phyloP scores from a whole-genome alignment of 2,888 invertebrate genomes.

The Metellina segmentata region DNA sequence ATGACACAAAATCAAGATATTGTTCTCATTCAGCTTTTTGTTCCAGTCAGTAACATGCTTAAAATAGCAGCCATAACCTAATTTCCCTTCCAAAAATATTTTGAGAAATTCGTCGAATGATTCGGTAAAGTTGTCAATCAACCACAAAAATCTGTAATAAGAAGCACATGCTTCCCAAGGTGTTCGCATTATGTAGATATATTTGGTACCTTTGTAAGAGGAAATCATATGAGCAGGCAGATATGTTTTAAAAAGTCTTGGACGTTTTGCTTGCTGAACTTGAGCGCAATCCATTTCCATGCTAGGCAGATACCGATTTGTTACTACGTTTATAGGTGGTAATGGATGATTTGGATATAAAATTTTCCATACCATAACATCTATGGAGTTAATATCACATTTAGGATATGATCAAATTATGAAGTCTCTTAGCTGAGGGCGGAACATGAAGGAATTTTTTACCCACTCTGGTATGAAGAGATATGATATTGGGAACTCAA shows the following conservation, averaged over 20 bases:
- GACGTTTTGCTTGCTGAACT: neutral
- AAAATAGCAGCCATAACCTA: conserved; percentile 45
- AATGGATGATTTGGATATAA: conserved; percentile 5
- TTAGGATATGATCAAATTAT: conserved; percentile 58
- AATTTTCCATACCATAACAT: conserved; percentile 53
- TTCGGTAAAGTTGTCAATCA: neutral
- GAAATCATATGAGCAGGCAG: conserved; percentile 38
- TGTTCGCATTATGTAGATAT: conserved; percentile 52
- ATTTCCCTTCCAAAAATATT: conserved; percentile 24
- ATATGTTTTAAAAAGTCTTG: conserved; percentile 57
- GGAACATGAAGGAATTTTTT: neutral
- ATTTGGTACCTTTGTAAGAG: conserved; percentile 46
- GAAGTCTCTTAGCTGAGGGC: conserved; percentile 29
- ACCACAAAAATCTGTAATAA: conserved; percentile 27
- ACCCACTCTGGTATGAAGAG: conserved; percentile 21
- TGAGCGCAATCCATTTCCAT: conserved; percentile 39
- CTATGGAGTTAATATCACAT: conserved; percentile 45
- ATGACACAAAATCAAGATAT: conserved; percentile 36
- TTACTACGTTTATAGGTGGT: neutral
- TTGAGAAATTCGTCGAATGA: conserved; percentile 48
- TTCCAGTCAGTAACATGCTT: conserved; percentile 45
- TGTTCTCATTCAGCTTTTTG: conserved; percentile 12
- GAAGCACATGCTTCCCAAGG: conserved; percentile 54
- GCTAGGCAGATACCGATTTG: conserved; percentile 37
- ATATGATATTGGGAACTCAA: conserved; percentile 22